Conservation (phyloP, 2,888 invertebrate genomes). For the Ochlodes sylvanus region DNA sequence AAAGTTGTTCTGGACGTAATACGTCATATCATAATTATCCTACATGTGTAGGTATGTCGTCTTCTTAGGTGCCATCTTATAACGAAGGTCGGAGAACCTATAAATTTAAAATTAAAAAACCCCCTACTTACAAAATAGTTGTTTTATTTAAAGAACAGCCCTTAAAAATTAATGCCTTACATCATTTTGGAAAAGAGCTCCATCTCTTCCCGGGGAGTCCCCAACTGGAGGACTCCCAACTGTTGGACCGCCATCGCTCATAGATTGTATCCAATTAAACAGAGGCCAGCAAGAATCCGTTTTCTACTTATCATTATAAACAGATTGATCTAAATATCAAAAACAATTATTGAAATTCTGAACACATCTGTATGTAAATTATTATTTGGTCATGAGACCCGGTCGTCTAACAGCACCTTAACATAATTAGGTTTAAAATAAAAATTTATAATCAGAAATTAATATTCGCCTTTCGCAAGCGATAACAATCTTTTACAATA, state of each 20-base stretch:
- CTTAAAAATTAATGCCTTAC: too few species aligned
- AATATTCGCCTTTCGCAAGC: conserved; percentile 17
- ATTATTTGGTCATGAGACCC: neutral
- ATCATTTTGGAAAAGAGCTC: too few species aligned
- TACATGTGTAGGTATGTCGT: too few species aligned
- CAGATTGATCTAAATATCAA: conserved; percentile 7
- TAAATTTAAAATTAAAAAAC: too few species aligned
- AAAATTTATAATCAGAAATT: conserved; percentile 6
- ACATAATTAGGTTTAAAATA: conserved; percentile 3
- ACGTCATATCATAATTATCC: too few species aligned
- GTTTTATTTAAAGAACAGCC: too few species aligned
- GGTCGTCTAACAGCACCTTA: neutral
- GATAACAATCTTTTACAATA: conserved; percentile 4
- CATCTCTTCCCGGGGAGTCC: too few species aligned
- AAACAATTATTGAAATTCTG: conserved; percentile 17
- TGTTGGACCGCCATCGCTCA: too few species aligned
- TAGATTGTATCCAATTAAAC: neutral
- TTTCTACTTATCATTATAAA: conserved; percentile 4
- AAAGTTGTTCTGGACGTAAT: neutral
- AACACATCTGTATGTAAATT: conserved; percentile 19
- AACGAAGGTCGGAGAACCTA: too few species aligned
- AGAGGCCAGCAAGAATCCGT: neutral
- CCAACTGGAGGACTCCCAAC: too few species aligned
- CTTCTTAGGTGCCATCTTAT: too few species aligned
- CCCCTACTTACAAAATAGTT: too few species aligned